Evolutionary conservation across 2,888 invertebrate species (phyloP), one percentile per base, ranked within the genome.

Genomic region (Erebia palarica): DNA sequence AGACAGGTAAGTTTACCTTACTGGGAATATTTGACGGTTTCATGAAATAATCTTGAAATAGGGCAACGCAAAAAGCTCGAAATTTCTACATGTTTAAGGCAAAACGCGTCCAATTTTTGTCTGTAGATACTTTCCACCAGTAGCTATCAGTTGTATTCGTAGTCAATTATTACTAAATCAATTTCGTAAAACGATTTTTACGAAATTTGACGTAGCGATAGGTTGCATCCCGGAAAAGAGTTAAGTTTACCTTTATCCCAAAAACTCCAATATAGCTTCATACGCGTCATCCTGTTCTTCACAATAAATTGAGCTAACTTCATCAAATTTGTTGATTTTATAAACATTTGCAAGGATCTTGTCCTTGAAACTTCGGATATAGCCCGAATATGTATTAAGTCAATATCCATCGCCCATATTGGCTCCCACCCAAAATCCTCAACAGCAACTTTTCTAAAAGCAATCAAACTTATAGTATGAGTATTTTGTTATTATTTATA

Each of bases 351-450:
- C 14, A 8, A 55, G 61, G n/a, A 14, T 36, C 42, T 63, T 64
- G 63, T 59, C 71, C 70, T 69, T 74, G 59, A 51, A 72, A 68
- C 44, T 68, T 51, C 49, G 44, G 44, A 44, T 53, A 66, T 61
- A 49, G 65, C 36, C 58, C 58, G 42, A 65, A 69, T 59, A 63
- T 71, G 51, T 63, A 36, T 36, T 42, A 44, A 60, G 75, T 75
- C 65, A 69, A 76, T 76, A 75, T 76, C 73, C 74, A 75, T 72
- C 70, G 55, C 71, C 64, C 68, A 74, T 66, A 68, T 73, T 76
- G 75, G 76, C 75, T 66, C 64, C 36, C 57, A 61, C 69, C 76
- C 76, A 76, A 76, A 69, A 69, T 53, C 64, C 53, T 64, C 53
- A 68, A 44, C 57, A 67, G 70, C 71, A 76, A 74, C 74, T 73